Percentiles rank a stretch among this genome's conserved stretches.
Evolutionary conservation across 2,113 vertebrate genomes (phyloP).

Genomic region (Epinephelus cyanopodus): DNA sequence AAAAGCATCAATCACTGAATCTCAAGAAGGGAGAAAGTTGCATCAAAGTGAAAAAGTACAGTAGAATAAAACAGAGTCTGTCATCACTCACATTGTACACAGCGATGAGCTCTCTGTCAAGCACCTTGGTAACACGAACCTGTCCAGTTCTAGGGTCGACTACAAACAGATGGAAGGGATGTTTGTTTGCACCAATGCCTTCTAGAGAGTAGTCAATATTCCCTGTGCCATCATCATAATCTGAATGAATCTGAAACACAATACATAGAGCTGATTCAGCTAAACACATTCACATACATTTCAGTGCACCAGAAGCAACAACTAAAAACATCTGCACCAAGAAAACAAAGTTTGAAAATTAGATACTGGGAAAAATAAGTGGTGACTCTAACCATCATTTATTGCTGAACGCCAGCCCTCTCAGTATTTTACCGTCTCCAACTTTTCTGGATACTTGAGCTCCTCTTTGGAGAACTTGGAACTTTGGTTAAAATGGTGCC

Average conservation of each 20-base stretch:
- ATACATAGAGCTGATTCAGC: not conserved
- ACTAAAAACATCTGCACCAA: too few relatives aligned
- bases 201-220: slow-evolving; percentile 85
- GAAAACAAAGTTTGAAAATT: too few relatives aligned
- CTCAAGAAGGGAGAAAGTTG: not conserved
- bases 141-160: slow-evolving; percentile 86
- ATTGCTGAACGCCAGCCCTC: too few relatives aligned
- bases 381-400: too few relatives aligned
- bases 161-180: slow-evolving; percentile 88
- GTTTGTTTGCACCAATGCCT: slow-evolving; percentile 86
- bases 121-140: slow-evolving; percentile 87
- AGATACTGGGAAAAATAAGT: too few relatives aligned
- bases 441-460: too few relatives aligned
- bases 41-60: not conserved
- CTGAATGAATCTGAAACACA: slow-evolving; percentile 90
- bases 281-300: not conserved
- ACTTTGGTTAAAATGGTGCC: too few relatives aligned
- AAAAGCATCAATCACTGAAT: not conserved
- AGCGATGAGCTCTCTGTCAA: slow-evolving; percentile 87
- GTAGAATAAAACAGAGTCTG: not conserved
- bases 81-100: slow-evolving; percentile 77
- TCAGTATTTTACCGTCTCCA: too few relatives aligned
- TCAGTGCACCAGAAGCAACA: too few relatives aligned
- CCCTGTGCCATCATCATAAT: slow-evolving; percentile 65
- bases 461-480: too few relatives aligned